phyloP scores from a whole-genome alignment of 2,113 vertebrate species.

The Chinchilla lanigera region DNA sequence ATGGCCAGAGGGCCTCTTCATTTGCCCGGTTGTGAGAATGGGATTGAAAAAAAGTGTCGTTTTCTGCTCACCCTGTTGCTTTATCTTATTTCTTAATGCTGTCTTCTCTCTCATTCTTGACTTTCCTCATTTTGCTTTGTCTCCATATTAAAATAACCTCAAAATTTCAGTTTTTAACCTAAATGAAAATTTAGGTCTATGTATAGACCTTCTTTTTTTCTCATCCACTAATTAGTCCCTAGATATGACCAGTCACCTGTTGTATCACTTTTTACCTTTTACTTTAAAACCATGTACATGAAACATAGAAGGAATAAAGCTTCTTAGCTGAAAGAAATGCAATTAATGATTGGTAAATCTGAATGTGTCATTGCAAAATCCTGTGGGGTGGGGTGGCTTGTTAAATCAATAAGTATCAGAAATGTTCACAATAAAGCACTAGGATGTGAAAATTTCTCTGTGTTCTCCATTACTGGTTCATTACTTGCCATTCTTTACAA shows the following conservation, averaged over 20 bases:
- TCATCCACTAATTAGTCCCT: not conserved
- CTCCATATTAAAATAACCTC: not conserved
- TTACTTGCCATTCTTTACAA: slow-evolving; percentile 62
- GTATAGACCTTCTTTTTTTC: not conserved
- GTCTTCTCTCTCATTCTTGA: not conserved
- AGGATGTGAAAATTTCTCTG: slow-evolving; percentile 39
- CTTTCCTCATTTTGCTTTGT: not conserved
- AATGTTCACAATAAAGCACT: not conserved
- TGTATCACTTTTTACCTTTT: slow-evolving; percentile 46
- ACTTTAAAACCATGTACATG: slow-evolving; percentile 24
- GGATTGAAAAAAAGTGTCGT: not conserved
- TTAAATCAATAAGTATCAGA: slow-evolving; percentile 19
- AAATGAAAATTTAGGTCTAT: slow-evolving; percentile 2
- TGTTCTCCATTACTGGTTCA: slow-evolving; percentile 64
- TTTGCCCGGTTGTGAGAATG: not conserved
- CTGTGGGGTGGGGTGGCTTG: not conserved
- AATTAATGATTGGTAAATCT: slow-evolving; percentile 24
- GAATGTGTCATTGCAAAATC: not conserved
- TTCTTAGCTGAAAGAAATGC: slow-evolving; percentile 55
- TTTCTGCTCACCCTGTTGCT: not conserved
- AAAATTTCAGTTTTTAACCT: not conserved
- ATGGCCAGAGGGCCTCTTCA: not conserved
- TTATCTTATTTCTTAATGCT: not conserved
- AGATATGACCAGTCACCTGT: not conserved
- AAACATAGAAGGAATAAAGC: slow-evolving; percentile 34